Conservation (phyloP, 1,140 invertebrate species). For the Drosophila repleta region DNA sequence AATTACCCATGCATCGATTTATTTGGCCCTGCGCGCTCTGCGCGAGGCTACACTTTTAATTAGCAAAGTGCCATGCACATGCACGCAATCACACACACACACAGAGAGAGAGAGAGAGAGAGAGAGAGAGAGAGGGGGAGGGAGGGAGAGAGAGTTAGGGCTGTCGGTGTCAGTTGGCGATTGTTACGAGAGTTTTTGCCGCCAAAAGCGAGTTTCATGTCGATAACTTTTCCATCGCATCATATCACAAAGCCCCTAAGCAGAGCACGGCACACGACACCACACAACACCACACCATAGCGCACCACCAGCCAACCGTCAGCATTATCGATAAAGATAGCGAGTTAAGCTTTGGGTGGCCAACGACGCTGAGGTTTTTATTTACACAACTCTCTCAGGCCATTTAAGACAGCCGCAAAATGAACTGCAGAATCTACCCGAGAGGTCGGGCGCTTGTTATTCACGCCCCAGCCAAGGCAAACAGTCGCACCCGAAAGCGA, state of each 20-base stretch:
- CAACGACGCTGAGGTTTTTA: conserved; percentile 59
- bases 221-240: conserved; percentile 33
- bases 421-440: conserved; percentile 52
- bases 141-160: neutral
- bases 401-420: conserved; percentile 75
- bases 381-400: conserved; percentile 66
- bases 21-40: conserved; percentile 62
- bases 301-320: neutral
- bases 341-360: conserved; percentile 9
- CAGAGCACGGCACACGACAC: conserved; percentile 15
- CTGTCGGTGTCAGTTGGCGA: conserved; percentile 60
- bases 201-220: conserved; percentile 13
- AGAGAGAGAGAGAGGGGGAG: neutral
- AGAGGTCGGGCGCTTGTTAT: neutral
- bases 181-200: conserved; percentile 53
- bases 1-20: conserved; percentile 80
- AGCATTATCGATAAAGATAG: conserved; percentile 28
- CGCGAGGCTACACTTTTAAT: conserved; percentile 77
- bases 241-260: conserved; percentile 12
- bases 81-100: conserved; percentile 51
- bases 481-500: conserved; percentile 29
- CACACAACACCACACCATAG: conserved; percentile 3
- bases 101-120: neutral
- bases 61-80: conserved; percentile 81
- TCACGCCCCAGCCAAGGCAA: conserved; percentile 15